Evolutionary conservation across 2,113 vertebrate species (phyloP).

Genomic region (Lasiurus cinereus): DNA sequence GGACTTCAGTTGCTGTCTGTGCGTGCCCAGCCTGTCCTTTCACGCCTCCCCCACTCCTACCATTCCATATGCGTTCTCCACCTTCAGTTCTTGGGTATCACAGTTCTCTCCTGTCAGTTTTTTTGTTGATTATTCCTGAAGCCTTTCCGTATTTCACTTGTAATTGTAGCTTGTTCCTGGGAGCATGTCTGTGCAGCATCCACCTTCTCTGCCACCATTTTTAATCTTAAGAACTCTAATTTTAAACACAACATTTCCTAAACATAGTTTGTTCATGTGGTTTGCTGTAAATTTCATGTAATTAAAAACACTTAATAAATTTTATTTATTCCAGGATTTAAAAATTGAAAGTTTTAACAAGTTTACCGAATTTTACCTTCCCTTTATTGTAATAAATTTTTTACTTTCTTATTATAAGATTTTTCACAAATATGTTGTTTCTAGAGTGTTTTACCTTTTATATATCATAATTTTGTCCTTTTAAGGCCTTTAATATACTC

Average conservation of each 20-base stretch:
- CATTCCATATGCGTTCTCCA: too few species aligned
- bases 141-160: too few species aligned
- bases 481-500: slow-evolving; percentile 82
- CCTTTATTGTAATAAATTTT: slow-evolving; percentile 21
- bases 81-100: too few species aligned
- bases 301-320: not conserved
- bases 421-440: slow-evolving; percentile 73
- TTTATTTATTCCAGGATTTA: slow-evolving; percentile 16
- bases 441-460: slow-evolving; percentile 69
- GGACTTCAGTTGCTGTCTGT: too few species aligned
- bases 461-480: slow-evolving; percentile 78
- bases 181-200: too few species aligned
- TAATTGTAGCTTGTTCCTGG: too few species aligned
- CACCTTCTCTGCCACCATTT: too few species aligned
- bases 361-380: slow-evolving; percentile 25
- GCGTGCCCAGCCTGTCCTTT: too few species aligned
- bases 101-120: too few species aligned
- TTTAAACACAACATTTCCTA: not conserved
- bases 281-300: slow-evolving; percentile 25
- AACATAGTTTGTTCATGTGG: not conserved
- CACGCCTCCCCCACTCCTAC: too few species aligned
- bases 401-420: not conserved
- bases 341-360: slow-evolving; percentile 32
- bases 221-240: too few species aligned
- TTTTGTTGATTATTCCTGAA: too few species aligned